Base-by-base conservation (phyloP, 2,797 vertebrate species). In the Perodicticus potto region DNA sequence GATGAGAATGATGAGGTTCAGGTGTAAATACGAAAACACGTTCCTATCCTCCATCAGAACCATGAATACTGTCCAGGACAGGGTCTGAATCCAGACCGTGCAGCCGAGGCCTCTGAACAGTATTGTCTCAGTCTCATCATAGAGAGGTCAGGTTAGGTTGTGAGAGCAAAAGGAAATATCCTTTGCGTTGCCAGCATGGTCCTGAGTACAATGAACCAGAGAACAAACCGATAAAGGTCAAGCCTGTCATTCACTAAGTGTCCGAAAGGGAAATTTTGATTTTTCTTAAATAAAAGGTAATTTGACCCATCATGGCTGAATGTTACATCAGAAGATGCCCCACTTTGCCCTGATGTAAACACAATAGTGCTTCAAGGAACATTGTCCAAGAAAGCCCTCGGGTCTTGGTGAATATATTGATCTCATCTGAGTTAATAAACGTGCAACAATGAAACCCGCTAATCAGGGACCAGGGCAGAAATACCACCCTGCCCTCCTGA, bases 201-300 rank as follows among this genome's bases (percentile, higher is more conserved):
- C 97, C 96, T 19, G 53, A 34, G 83, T 0, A 95, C 97, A 95
- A 95, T 96, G 84, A 74, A 37, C 53, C 34, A 20, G 82, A 76
- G 89, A 82, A 63, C 91, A 72, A 57, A 57, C 94, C 22, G 2
- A 32, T 69, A 97, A 98, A 98, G 97, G 97, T 97, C 97, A 93
- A 69, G 53, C 94, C 97, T 97, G 97, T 96, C 97, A 98, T 81
- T 97, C 97, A 97, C 43, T 2, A 74, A 61, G 63, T 14, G 84
- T 97, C 93, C 96, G 73, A 97, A 97, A 96, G 94, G 93, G 86
- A 95, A 96, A 97, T 97, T 97, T 97, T 97, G 97, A 98, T 97
- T 97, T 97, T 97, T 70, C 95, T 86, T 25, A 95, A 98, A 97
- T 97, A 96, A 98, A 97, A 96, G 97, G 96, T 97, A 96, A 98